Percentiles rank a stretch among this genome's conserved stretches.
phyloP scores from a whole-genome alignment of 1,140 invertebrate genomes.

The Monomorium pharaonis region DNA sequence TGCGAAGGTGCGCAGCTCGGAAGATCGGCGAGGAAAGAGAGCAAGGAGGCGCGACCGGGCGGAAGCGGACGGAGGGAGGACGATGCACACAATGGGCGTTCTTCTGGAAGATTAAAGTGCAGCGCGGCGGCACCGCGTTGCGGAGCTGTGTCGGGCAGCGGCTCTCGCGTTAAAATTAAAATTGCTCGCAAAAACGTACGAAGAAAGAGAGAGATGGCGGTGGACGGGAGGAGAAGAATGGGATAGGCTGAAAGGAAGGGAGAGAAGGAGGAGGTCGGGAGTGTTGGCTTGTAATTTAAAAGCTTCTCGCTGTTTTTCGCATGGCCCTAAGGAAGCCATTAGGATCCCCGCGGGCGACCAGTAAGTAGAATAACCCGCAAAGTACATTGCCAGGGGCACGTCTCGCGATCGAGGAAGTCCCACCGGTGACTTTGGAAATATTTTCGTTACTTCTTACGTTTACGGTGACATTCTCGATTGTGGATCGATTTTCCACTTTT shows the following conservation, averaged over 20 bases:
- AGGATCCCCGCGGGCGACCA: constrained; percentile 27
- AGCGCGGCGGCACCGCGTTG: constrained; percentile 59
- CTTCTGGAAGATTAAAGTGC: constrained; percentile 77
- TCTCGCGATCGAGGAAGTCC: constrained; percentile 16
- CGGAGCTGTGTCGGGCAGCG: constrained; percentile 63
- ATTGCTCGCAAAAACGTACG: constrained; percentile 68
- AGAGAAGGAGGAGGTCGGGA: neutral
- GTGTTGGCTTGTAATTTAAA: constrained; percentile 71
- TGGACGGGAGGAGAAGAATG: neutral
- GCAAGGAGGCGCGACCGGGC: neutral
- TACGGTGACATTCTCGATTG: constrained; percentile 20
- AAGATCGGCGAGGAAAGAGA: constrained; percentile 21
- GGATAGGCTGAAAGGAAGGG: neutral
- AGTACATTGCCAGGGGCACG: constrained; percentile 37
- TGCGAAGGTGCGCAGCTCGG: constrained; percentile 12
- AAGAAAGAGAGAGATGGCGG: constrained; percentile 11
- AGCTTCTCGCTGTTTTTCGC: constrained; percentile 66
- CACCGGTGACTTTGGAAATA: constrained; percentile 40
- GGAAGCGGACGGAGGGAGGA: constrained; percentile 3
- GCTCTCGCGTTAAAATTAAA: constrained; percentile 75
- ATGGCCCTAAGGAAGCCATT: constrained; percentile 53
- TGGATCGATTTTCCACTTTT: constrained; percentile 35
- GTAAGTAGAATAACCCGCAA: constrained; percentile 36
- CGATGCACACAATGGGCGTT: constrained; percentile 72
- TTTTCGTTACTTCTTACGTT: constrained; percentile 35